Base-by-base conservation (phyloP, 2,797 vertebrate species). In the Benthosema pterotum region DNA sequence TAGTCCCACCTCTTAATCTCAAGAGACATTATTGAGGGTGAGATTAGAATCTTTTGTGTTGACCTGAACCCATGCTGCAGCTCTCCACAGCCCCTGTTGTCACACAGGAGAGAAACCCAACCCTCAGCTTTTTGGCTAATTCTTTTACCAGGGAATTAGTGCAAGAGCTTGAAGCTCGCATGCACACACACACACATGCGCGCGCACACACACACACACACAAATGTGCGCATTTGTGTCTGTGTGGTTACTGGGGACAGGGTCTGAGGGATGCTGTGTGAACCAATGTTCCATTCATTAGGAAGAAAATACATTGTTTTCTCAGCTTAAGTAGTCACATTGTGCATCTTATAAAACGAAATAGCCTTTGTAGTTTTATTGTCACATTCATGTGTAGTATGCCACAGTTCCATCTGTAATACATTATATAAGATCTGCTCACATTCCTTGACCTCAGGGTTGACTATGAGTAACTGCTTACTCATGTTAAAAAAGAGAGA, bases 61-160 rank as follows among this genome's bases (percentile, higher is more conserved):
- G 81, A 86, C 85, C 77, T 80, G 70, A 65, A 79, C 87, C 81
- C 89, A 91, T 87, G 84, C 91, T 88, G 88, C 78, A 84, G 72
- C 63, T 84, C 89, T 88, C 83, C 84, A 71, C 22, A 63, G 17
- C 60, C 67, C 73, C 60, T 69, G 60, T 45, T 15, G 7, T 53
- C 77, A 57, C 32, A 11, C 53, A 63, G 57, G 55, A 67, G 57
- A 74, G 82, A 89, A 89, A 89, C 79, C 74, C 63, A 83, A 88
- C 52, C 59, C 85, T 83, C 80, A 81, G 78, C 69, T 79, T 55
- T 80, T 66, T 59, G 18, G 22, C 72, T 78, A 80, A 84, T 84
- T 80, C 65, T 72, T 58, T 78, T 65, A 82, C 67, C 71, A 72
- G 60, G 79, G 57, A 68, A 57, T 25, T 52, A 83, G 80, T 79